Base-by-base conservation (phyloP, 1,140 invertebrate species). In the Mya arenaria region DNA sequence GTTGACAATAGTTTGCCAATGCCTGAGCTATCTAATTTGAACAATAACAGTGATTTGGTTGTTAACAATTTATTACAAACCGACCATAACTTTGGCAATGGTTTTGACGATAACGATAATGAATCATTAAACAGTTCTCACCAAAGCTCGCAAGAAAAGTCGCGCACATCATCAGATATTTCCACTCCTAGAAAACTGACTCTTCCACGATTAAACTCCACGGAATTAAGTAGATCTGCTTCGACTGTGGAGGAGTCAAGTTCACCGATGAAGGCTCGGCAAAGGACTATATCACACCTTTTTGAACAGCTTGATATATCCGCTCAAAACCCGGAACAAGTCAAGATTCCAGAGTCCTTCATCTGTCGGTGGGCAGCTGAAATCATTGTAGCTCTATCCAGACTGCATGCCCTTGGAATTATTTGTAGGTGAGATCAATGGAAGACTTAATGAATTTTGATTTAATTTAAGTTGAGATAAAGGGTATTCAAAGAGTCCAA, bases 361-460 rank as follows among this genome's bases (percentile, higher is more conserved):
- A 89, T 95, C 13, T 91, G 92, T 88, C 91, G 93, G 28, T 97
- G 96, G 96, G 94, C 95, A 0, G 95, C 96, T 2, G 95, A 97
- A 91, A 94, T 97, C 30, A 92, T 96, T 30, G 88, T 95, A 25
- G 95, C 95, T 25, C 86, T 97, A 4, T 95, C 96, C 75, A 93
- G 94, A 63, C 92, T 97, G 19, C 96, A 96, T 91, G 90, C 93
- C 44, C 88, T 92, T 36, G 95, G 95, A 1, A 94, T 95, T 34
- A 85, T 92, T 63, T 92, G 92, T 83, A 89, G 90, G 92, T 95
- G 85, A 89, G 87, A 87, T 8, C 48, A 36, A n/a, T n/a, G n/a
- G n/a, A n/a, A n/a, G n/a, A n/a, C n/a, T n/a, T n/a, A n/a, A n/a
- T n/a, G n/a, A n/a, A n/a, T n/a, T n/a, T n/a, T n/a, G n/a, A n/a